These are phyloP conservation scores for Pseudopipra pipra DNA, from an alignment of 2,113 vertebrate genomes.

Conservation along the genomic window DNA sequence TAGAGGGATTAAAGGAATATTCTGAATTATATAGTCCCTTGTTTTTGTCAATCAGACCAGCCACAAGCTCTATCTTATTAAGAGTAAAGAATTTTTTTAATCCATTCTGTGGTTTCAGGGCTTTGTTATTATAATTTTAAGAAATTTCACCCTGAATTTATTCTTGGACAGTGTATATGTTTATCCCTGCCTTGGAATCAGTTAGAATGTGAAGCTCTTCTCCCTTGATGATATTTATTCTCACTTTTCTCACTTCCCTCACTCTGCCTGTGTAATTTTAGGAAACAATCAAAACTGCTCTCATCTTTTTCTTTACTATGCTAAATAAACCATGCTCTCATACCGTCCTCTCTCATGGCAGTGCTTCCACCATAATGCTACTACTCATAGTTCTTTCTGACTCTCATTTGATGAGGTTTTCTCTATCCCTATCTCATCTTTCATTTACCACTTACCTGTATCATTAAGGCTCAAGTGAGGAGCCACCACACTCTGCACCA, in stretches of 20 bases:
- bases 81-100: background rate
- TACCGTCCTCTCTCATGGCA: background rate
- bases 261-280: constrained; percentile 11
- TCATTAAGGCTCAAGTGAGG: background rate
- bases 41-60: background rate
- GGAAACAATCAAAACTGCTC: constrained; percentile 22
- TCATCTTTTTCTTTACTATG: constrained; percentile 1
- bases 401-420: background rate
- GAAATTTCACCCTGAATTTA: background rate
- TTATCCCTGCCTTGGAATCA: background rate
- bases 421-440: background rate
- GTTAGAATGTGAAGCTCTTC: background rate
- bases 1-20: background rate
- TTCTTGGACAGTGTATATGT: background rate
- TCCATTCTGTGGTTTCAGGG: background rate
- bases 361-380: background rate
- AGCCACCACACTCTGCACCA: background rate
- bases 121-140: background rate
- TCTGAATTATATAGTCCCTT: background rate
- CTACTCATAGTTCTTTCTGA: background rate
- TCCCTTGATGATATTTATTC: constrained; percentile 7
- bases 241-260: constrained; percentile 23
- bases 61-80: background rate
- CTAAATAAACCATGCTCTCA: background rate
- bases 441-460: background rate